A percentile compares a stretch with the other conserved stretches of the same genome.
phyloP scores from a whole-genome alignment of 2,797 vertebrate genomes.

The Otus scops region DNA sequence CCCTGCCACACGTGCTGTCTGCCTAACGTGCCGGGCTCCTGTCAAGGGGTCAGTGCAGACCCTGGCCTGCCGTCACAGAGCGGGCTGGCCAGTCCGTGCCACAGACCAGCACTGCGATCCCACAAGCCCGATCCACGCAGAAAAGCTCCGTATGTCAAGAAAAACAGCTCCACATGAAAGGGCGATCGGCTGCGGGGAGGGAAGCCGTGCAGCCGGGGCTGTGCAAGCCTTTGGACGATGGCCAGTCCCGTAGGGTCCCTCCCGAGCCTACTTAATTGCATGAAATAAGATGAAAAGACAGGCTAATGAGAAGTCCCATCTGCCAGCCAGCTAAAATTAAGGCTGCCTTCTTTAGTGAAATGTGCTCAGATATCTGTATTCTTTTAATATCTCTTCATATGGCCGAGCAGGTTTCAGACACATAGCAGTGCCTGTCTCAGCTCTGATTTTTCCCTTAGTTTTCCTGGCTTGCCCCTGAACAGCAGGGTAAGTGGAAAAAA shows the following conservation, averaged over 20 bases:
- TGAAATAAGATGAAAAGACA: slow-evolving; percentile 54
- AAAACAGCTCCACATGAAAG: not conserved
- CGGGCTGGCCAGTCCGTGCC: accelerated
- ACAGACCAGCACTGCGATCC: accelerated
- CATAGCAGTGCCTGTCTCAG: not conserved
- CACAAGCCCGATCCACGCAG: accelerated
- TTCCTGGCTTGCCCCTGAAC: not conserved
- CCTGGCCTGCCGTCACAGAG: accelerated
- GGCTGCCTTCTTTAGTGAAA: slow-evolving; percentile 9
- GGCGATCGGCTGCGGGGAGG: accelerated
- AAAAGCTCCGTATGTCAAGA: accelerated
- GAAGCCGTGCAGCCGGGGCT: accelerated
- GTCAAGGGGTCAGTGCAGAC: not conserved
- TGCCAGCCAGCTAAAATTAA: slow-evolving; percentile 51
- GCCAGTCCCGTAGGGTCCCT: not conserved
- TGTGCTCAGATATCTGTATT: slow-evolving; percentile 2
- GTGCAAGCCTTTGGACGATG: not conserved
- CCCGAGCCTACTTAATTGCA: slow-evolving; percentile 46
- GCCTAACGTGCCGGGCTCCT: accelerated
- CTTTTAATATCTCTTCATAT: slow-evolving; percentile 6
- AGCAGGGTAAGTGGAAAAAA: slow-evolving; percentile 31
- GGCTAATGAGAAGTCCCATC: slow-evolving; percentile 61
- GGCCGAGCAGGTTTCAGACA: not conserved
- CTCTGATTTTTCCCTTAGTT: not conserved
- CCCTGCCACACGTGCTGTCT: not conserved